Conservation (phyloP, 2,888 invertebrate genomes). For the Lasioglossum marginatum region DNA sequence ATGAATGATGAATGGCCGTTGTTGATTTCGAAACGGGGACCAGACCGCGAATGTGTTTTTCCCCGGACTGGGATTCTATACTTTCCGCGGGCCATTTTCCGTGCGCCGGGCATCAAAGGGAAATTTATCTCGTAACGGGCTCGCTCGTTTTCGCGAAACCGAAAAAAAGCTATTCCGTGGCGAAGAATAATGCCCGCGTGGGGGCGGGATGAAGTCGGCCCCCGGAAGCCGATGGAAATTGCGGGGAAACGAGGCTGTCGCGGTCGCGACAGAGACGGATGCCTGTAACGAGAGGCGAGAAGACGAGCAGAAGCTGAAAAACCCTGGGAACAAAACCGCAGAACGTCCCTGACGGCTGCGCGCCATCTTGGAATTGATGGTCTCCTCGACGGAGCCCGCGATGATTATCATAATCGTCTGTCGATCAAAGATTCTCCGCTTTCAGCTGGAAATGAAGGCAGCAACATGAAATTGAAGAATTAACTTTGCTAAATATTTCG, state of each 20-base stretch:
- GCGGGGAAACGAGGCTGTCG: constrained; percentile 36
- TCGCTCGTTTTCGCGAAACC: neutral
- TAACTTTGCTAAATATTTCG: neutral
- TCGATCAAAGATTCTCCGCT: neutral
- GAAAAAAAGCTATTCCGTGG: constrained; percentile 13
- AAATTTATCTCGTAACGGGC: constrained; percentile 13
- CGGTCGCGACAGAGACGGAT: constrained; percentile 24
- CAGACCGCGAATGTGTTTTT: neutral
- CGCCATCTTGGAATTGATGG: neutral
- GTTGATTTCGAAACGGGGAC: neutral
- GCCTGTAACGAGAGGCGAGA: constrained; percentile 27
- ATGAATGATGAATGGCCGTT: constrained; percentile 1
- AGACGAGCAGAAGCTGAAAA: constrained; percentile 19
- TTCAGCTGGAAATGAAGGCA: neutral
- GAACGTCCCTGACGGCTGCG: neutral
- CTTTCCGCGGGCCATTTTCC: neutral
- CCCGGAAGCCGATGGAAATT: constrained; percentile 38
- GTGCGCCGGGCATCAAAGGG: neutral
- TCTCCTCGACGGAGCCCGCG: neutral
- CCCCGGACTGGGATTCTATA: neutral
- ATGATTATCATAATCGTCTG: neutral
- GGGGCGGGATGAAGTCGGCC: constrained; percentile 19
- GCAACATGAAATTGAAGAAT: neutral
- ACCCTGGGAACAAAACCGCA: neutral
- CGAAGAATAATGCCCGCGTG: constrained; percentile 29